Percentiles rank a stretch among this genome's conserved stretches.
phyloP scores from a whole-genome alignment of 2,797 vertebrate genomes.

The Taeniopygia guttata region DNA sequence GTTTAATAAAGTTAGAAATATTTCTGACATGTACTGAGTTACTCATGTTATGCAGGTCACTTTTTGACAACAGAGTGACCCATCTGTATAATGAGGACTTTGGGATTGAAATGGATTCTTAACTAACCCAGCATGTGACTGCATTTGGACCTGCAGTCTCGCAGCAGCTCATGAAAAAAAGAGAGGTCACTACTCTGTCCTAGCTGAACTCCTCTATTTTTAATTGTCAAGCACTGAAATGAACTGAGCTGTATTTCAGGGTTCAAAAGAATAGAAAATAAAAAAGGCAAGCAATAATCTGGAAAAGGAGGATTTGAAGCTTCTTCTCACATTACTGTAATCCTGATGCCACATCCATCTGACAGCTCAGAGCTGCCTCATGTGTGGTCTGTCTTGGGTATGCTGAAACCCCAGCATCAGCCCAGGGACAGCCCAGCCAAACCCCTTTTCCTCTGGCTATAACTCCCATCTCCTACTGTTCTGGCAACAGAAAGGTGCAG shows the following conservation, averaged over 20 bases:
- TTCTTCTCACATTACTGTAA: background rate
- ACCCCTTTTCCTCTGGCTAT: background rate
- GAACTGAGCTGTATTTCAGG: background rate
- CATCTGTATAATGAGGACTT: conserved; percentile 20
- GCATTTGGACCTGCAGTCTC: conserved; percentile 11
- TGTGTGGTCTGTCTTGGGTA: conserved; percentile 13
- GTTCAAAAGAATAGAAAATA: background rate
- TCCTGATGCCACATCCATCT: background rate
- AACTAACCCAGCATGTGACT: conserved; percentile 10
- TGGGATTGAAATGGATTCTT: conserved; percentile 27
- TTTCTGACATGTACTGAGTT: conserved; percentile 47
- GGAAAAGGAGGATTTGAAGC: background rate
- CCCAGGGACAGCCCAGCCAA: background rate
- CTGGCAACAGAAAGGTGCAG: conserved; percentile 1
- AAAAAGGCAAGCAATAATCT: background rate
- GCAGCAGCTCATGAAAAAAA: background rate
- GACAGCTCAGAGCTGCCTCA: background rate
- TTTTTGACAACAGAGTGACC: conserved; percentile 49
- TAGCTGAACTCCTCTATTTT: conserved; percentile 10
- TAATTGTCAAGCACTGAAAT: conserved; percentile 15
- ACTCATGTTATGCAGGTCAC: conserved; percentile 46
- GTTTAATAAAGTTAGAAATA: conserved; percentile 63
- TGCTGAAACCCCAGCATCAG: conserved; percentile 4
- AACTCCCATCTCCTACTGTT: conserved; percentile 16
- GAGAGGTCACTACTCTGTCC: conserved; percentile 14